Base-by-base conservation (phyloP, 2,888 invertebrate genomes). In the Dioctria rufipes region DNA sequence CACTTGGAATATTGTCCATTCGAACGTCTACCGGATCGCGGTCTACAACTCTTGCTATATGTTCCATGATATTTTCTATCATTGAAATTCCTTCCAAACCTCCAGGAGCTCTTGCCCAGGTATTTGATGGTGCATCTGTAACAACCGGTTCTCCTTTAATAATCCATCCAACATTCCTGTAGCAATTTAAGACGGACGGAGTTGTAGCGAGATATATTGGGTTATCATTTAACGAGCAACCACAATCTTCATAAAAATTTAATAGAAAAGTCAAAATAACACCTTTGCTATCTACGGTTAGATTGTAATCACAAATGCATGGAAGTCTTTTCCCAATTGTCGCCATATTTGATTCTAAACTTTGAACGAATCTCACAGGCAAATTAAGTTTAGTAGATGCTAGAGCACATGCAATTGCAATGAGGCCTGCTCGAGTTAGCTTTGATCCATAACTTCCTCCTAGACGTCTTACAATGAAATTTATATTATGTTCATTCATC, bases 381-480 rank as follows among this genome's bases (percentile, higher is more conserved):
- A 91, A 89, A 83, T 89, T 77, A 4, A 88, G 92, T 37, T 94
- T 94, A 0, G 94, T 94, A 0, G 94, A 86, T 81, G 94, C 95
- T n/a, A 96, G 85, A 0, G 94, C 93, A 82, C 93, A 92, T 0
- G 93, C 93, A 39, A 91, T 90, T 0, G 93, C 90, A 0, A 93
- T 85, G 8, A 91, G 89, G 3, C 88, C 86, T 2, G 91, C 87
- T 13, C 94, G 90, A 0, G 91, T 90, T 81, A 95, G 91, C 81
- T 96, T 96, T 0, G 90, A 91, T 0, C 96, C 96, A 86, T 93
- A 96, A 0, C 89, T 94, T 8, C 96, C 96, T 5, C 96, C 96
- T 3, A 95, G 83, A 61, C 83, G 77, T 13, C 63, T 75, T 13
- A 81, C 81, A 5, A 65, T 42, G 4, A 82, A 51, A 43, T 80